Evolutionary conservation across 1,140 invertebrate genomes (phyloP).

Genomic region (Pomacea maculata): DNA sequence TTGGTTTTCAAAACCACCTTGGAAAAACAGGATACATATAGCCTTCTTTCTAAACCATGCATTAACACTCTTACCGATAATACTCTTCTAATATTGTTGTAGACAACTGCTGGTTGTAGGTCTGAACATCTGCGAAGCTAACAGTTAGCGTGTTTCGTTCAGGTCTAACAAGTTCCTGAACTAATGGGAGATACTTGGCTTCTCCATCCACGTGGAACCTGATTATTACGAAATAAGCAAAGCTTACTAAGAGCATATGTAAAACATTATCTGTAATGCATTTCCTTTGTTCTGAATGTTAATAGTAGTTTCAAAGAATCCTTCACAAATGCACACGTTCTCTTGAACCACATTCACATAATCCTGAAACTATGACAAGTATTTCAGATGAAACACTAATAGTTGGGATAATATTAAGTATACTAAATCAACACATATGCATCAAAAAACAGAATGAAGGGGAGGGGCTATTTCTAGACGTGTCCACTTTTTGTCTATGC

Average conservation of each 20-base stretch:
- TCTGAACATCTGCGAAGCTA: slow-evolving; percentile 95
- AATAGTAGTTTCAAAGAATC: neutral
- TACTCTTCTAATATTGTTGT: slow-evolving; percentile 96
- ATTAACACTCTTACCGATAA: slow-evolving; percentile 74
- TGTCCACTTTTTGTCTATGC: no score
- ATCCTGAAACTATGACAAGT: no score
- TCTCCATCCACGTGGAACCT: slow-evolving; percentile 73
- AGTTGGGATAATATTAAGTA: no score
- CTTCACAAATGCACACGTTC: neutral
- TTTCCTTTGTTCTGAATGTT: no score
- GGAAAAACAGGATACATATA: neutral
- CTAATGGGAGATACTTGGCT: slow-evolving; percentile 86
- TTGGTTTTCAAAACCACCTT: no score
- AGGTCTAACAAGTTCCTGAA: slow-evolving; percentile 83
- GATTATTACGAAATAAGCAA: slow-evolving; percentile 20
- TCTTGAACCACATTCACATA: no score
- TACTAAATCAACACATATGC: no score
- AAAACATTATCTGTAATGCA: no score
- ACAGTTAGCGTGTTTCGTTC: slow-evolving; percentile 95
- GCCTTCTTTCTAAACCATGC: neutral
- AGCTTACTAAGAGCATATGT: no score
- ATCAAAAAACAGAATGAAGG: no score
- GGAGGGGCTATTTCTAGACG: no score
- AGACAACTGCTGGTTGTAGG: slow-evolving; percentile 90
- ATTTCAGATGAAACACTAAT: no score